These are phyloP conservation scores for Actenoides lindsayi DNA, from an alignment of 2,113 vertebrate species.

Conservation along the genomic window DNA sequence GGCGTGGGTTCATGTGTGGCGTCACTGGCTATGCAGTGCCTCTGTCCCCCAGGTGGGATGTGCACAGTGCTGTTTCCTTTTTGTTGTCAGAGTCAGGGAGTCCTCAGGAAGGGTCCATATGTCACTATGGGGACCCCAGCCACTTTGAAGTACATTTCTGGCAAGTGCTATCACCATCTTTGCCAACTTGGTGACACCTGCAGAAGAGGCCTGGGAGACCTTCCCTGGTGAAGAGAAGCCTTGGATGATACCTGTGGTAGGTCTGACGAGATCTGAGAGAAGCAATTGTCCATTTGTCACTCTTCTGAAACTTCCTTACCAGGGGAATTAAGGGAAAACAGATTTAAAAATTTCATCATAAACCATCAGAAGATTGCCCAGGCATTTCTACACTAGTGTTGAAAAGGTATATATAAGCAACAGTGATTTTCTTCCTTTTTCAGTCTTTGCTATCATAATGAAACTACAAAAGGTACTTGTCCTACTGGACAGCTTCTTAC, in stretches of 20 bases:
- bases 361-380: not conserved
- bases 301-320: not conserved
- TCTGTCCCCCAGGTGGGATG: not conserved
- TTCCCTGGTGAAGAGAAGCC: not conserved
- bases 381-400: not conserved
- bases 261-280: not conserved
- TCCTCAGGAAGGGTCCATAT: not conserved
- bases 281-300: not conserved
- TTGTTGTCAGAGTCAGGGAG: not conserved
- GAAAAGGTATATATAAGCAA: not conserved
- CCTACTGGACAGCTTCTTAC: not conserved
- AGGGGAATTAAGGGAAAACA: not conserved
- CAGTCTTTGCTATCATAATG: not conserved
- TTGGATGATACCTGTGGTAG: not conserved
- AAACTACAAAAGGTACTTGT: not conserved
- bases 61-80: not conserved
- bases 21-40: not conserved
- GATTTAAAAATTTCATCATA: not conserved
- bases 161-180: not conserved
- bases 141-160: not conserved
- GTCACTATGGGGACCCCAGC: not conserved
- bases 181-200: rapidly evolving
- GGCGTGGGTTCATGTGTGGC: not conserved
- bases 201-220: not conserved
- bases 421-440: not conserved